A percentile compares a stretch with the other conserved stretches of the same genome.
Evolutionary conservation across 2,113 vertebrate genomes (phyloP).

Genomic region (Herpetotheres cachinnans): DNA sequence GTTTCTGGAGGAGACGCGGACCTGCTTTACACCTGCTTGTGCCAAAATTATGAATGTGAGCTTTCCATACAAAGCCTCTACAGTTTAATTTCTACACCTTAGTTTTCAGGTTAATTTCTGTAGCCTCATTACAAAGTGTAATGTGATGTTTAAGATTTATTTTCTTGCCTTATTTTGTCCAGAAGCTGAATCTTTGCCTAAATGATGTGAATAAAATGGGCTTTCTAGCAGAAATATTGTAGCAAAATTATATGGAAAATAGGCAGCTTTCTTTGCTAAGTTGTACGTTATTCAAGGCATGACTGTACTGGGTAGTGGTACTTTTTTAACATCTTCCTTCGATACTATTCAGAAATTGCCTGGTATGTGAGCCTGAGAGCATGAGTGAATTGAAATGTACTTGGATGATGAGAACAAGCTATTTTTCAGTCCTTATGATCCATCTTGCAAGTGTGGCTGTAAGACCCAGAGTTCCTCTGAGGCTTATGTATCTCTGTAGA

Average conservation of each 20-base stretch:
- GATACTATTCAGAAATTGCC: not conserved
- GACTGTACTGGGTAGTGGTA: not conserved
- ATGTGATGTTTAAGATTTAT: not conserved
- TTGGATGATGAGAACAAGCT: not conserved
- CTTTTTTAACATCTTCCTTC: not conserved
- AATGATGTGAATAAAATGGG: not conserved
- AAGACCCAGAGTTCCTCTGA: not conserved
- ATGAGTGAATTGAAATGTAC: not conserved
- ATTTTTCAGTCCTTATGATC: not conserved
- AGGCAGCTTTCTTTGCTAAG: not conserved
- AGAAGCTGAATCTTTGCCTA: not conserved
- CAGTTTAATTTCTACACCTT: not conserved
- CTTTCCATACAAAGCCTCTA: not conserved
- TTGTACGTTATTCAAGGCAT: rapidly evolving
- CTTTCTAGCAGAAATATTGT: not conserved
- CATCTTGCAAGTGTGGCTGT: not conserved
- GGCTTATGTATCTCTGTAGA: not conserved
- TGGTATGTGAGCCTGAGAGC: not conserved
- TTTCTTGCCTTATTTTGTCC: not conserved
- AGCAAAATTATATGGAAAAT: not conserved
- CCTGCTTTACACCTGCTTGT: not conserved
- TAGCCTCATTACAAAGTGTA: not conserved
- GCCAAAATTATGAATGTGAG: rapidly evolving
- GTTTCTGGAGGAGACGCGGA: not conserved
- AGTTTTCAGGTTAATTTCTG: not conserved